These are phyloP conservation scores for Typhlichthys eigenmanni DNA, from an alignment of 2,797 vertebrate genomes.

Conservation along the genomic window DNA sequence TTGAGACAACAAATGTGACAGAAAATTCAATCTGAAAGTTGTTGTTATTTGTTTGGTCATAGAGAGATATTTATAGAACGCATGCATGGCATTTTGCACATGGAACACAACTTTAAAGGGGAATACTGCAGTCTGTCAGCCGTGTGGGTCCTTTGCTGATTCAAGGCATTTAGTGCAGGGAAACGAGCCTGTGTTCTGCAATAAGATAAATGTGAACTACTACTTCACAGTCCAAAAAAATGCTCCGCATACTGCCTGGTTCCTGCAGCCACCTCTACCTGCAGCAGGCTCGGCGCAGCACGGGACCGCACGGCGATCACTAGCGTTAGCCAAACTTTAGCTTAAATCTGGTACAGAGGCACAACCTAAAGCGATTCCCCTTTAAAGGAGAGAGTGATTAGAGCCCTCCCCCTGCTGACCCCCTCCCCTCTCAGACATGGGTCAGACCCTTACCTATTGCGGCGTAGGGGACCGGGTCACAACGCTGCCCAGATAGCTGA, in stretches of 20 bases:
- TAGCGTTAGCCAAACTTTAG: constrained; percentile 63
- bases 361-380: constrained; percentile 88
- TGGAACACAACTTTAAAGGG: constrained; percentile 92
- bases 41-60: constrained; percentile 79
- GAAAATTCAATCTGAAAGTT: constrained; percentile 78
- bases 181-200: constrained; percentile 61
- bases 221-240: constrained; percentile 68
- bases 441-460: constrained; percentile 99
- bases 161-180: constrained; percentile 68
- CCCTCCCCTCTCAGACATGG: constrained; percentile 94
- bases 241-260: constrained; percentile 57
- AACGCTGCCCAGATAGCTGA: constrained; percentile 99
- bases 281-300: constrained; percentile 62
- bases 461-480: constrained; percentile 99
- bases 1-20: constrained; percentile 87
- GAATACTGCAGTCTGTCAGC: constrained; percentile 81
- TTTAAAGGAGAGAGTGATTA: constrained; percentile 97
- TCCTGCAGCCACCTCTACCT: constrained; percentile 49
- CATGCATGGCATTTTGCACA: constrained; percentile 93
- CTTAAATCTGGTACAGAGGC: constrained; percentile 79
- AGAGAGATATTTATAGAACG: constrained; percentile 85
- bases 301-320: constrained; percentile 57
- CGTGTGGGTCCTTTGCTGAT: constrained; percentile 74
- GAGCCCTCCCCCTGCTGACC: constrained; percentile 92
- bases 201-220: constrained; percentile 53